Evolutionary conservation across 2,797 vertebrate species (phyloP), one percentile per base, ranked within the genome.

Genomic region (Acipenser oxyrinchus): DNA sequence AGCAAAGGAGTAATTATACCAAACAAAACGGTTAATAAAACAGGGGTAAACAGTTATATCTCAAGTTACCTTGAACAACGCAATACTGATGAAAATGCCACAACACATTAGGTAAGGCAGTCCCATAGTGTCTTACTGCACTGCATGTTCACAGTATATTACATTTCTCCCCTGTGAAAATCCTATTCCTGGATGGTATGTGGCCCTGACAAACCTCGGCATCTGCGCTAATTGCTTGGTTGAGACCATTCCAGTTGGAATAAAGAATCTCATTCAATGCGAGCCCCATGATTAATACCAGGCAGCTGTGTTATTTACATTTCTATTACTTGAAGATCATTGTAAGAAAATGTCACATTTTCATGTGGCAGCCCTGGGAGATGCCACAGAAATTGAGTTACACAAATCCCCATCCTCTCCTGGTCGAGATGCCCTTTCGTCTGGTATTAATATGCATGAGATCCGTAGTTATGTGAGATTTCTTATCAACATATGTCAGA

Each of bases 291-390:
- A 64, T 71, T 65, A 63, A 64, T 50, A 48, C 11, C 49, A 69
- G 68, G 62, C 66, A 64, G 66, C 64, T 66, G 12, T 57, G 53
- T 66, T 81, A 78, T 78, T 80, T 77, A 74, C 71, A 76, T 81
- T 77, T 76, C 78, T 74, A 75, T 81, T 74, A 78, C 73, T 69
- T 71, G 69, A 68, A 65, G 73, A 70, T 76, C 68, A 78, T 72
- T 71, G 73, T 73, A 67, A 74, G 75, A 72, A 78, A 78, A 81
- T 73, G 71, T 78, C 78, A 81, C 68, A 67, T 63, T 66, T 69
- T 77, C 65, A 67, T 68, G 55, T 52, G 66, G 73, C 73, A 69
- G 53, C 64, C 68, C 18, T 53, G 64, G 63, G 70, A 70, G 64
- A 50, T 69, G 68, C 66, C 50, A 66, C 23, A 58, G 65, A 57